Evolutionary conservation across 1,140 invertebrate species (phyloP), one percentile per base, ranked within the genome.

Genomic region (Agrypnia vestita): DNA sequence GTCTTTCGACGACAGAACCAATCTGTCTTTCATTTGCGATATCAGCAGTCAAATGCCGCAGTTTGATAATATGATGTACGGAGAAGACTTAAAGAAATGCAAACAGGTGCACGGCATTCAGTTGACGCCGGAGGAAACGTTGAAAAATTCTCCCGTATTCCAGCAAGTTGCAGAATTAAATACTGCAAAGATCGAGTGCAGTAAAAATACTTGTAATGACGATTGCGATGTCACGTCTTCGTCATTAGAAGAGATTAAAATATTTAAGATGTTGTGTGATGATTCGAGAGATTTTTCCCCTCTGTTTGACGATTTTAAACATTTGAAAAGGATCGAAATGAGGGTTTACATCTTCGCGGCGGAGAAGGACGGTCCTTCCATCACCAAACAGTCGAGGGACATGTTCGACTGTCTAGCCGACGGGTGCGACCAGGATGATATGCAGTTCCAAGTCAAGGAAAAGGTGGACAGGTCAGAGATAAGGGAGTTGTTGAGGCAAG

Each of bases 381-480:
- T 83, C 11, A 55, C 56, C 0, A 46, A 49, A 17, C 82, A 83
- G 47, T 83, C 82, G 17, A 59, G 82, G 55, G 67, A 80, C 12
- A 79, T 83, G 79, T 83, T 79, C 53, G 79, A 80, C 46, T 61
- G 76, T 9, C 62, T 83, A 21, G 59, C 82, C 12, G 61, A 79
- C 8, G 56, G 72, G n/a, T 80, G 76, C 15, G 79, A 80, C 47
- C 82, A 76, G 61, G 72, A 71, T 17, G 79, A 80, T 47, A 74
- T 79, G 72, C 82, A 83, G 61, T 83, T 74, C 17, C 69, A 83
- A 56, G 64, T 83, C 47, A 83, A 83, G 19, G 51, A 69, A 0
- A 80, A 80, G 11, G 35, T 83, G 46, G 46, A 79, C 55, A 15
- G 76, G 13, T n/a, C 0, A 4, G 49, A 46, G n/a, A 44, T 83